Evolutionary conservation across 2,113 vertebrate species (phyloP), one percentile per base, ranked within the genome.

Genomic region (Ochotona princeps): DNA sequence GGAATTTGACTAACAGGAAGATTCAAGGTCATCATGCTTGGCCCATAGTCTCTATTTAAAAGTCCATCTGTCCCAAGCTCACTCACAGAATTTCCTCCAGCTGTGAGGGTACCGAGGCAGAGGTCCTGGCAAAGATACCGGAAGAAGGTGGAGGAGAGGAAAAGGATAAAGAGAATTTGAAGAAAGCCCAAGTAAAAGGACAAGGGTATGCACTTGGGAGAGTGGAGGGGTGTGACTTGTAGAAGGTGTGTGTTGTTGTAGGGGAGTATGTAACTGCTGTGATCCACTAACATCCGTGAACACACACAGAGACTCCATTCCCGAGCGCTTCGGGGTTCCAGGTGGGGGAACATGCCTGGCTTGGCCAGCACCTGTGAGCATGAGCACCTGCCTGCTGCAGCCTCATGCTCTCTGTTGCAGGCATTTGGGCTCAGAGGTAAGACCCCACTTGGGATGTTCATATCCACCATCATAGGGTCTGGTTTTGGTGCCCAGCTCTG

Each of bases 271-370:
- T 3, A 30, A 83, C 4, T 32, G 30, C 2, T 1, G 0, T 30
- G 10, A 11, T 0, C 38, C 32, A 51, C 6, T 5, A 18, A 0
- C 10, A 26, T 0, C 32, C 25, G 14, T 2, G 0, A 17, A 26
- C 2, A 35, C 65, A 60, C 7, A 51, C 11, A 25, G 1, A 7
- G 35, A 57, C 4, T 1, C 4, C 2, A 7, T 4, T 21, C 2
- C 73, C 35, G 28, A 30, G 35, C 2, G 57, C 11, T 23, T 7
- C 18, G 28, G 12, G 67, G 6, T 17, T 47, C 1, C 2, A n/a
- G 35, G n/a, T 1, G 15, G 4, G 35, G 3, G 26, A 20, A 49
- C 3, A 1, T 5, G 14, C 26, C 25, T n/a, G 5, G 26, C 21
- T 57, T 60, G 7, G 17, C 26, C 17, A 63, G 32, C 2, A 1